Conservation (phyloP, 2,797 vertebrate genomes). For the Lepus townsendii region DNA sequence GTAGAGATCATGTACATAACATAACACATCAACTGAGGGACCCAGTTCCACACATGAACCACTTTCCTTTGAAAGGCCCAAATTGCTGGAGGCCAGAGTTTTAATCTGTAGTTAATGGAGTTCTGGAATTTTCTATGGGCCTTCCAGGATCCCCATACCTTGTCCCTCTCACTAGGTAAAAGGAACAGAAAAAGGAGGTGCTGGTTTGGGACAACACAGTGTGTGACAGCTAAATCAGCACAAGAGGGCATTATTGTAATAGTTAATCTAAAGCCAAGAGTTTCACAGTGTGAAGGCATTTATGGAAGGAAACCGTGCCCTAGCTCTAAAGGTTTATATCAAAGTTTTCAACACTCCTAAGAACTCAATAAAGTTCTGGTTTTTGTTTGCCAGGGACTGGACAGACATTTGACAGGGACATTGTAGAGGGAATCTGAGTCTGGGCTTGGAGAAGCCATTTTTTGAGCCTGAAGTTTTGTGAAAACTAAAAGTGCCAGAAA, state of each 20-base stretch:
- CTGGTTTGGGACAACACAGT: not conserved
- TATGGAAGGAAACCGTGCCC: not conserved
- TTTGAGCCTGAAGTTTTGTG: not conserved
- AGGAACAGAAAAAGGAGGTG: conserved; percentile 2
- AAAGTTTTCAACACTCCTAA: conserved; percentile 24
- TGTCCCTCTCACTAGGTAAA: conserved; percentile 24
- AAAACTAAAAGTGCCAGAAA: conserved; percentile 38
- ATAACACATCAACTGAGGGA: not conserved
- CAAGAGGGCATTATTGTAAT: conserved; percentile 10
- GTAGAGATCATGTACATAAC: conserved; percentile 8
- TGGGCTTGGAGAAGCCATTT: not conserved
- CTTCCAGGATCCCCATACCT: conserved; percentile 9
- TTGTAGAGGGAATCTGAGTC: not conserved
- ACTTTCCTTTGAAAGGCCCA: conserved; percentile 48
- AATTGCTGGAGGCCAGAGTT: conserved; percentile 31
- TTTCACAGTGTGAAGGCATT: conserved; percentile 28
- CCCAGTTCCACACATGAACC: conserved; percentile 31
- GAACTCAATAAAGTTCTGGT: conserved; percentile 30
- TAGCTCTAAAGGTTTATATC: conserved; percentile 48
- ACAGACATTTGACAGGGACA: not conserved
- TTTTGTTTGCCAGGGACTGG: not conserved
- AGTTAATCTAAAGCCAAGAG: conserved; percentile 44
- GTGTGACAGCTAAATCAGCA: not conserved
- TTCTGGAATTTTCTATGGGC: conserved; percentile 65
- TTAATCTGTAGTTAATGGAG: conserved; percentile 12